Percentiles rank a stretch among this genome's conserved stretches.
Evolutionary conservation across 2,888 invertebrate genomes (phyloP).

Genomic region (Lithophane semibrunnea): DNA sequence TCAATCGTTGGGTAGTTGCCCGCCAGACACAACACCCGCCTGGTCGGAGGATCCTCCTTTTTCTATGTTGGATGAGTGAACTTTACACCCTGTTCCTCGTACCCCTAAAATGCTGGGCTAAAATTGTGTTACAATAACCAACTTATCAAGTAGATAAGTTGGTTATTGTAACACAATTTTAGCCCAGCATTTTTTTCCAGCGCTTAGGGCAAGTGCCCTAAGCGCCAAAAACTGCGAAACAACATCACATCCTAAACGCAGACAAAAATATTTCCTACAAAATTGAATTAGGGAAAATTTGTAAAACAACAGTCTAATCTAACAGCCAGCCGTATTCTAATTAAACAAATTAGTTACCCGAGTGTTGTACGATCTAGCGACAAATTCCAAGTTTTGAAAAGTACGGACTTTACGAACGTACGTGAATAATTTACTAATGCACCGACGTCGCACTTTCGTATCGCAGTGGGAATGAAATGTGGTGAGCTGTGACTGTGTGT

Average conservation of each 20-base stretch:
- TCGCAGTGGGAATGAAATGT: constrained; percentile 79
- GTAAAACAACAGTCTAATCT: constrained; percentile 62
- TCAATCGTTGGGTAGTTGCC: too few relatives aligned
- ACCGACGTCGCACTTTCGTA: constrained; percentile 79
- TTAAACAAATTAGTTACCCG: constrained; percentile 86
- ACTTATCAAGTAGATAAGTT: too few relatives aligned
- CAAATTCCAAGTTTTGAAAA: constrained; percentile 86
- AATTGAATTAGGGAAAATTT: constrained; percentile 63
- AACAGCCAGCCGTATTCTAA: constrained; percentile 73
- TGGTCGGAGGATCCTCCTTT: too few relatives aligned
- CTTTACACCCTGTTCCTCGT: too few relatives aligned
- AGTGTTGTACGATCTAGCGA: constrained; percentile 85
- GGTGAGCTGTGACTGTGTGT: constrained; percentile 19
- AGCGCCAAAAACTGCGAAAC: constrained; percentile 16
- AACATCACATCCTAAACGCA: constrained; percentile 25
- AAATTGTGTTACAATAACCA: too few relatives aligned
- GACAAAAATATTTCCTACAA: constrained; percentile 44
- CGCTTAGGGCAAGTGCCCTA: too few relatives aligned
- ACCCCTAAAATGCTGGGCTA: too few relatives aligned
- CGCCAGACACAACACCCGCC: too few relatives aligned
- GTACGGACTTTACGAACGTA: constrained; percentile 84
- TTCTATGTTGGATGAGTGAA: too few relatives aligned
- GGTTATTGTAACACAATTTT: too few relatives aligned
- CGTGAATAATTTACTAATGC: constrained; percentile 90
- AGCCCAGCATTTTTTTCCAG: too few relatives aligned